Percentiles rank a stretch among this genome's conserved stretches.
Evolutionary conservation across 2,113 vertebrate genomes (phyloP).

Genomic region (Oxyruncus cristatus): DNA sequence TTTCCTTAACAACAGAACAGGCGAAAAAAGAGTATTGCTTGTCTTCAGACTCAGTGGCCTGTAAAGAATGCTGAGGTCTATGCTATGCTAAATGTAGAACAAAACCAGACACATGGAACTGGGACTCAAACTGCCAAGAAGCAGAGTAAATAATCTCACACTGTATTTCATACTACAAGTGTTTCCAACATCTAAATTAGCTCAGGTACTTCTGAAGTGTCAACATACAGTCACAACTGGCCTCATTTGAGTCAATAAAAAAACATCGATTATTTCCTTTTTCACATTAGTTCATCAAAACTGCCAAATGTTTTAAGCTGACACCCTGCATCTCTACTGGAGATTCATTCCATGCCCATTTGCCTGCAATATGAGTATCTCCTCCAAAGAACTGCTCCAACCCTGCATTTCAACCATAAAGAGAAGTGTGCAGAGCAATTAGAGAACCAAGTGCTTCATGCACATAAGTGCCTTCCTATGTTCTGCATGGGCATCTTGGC

Average conservation of each 20-base stretch:
- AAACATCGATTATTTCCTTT: constrained; percentile 19
- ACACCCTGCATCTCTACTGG: neutral
- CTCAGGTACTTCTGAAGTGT: constrained; percentile 1
- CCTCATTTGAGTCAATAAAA: constrained; percentile 16
- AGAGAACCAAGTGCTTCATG: neutral
- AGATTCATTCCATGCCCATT: neutral
- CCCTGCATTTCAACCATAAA: neutral
- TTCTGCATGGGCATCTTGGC: neutral
- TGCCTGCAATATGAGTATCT: neutral
- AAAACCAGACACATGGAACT: neutral
- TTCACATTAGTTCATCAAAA: neutral
- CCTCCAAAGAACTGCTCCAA: neutral
- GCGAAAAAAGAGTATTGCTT: neutral
- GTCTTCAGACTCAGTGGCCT: neutral
- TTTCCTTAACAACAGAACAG: neutral
- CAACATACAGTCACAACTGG: neutral
- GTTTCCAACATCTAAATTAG: neutral
- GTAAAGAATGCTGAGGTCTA: neutral
- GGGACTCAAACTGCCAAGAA: neutral
- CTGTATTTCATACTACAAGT: neutral
- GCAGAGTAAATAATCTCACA: constrained; percentile 20
- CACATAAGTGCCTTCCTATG: neutral
- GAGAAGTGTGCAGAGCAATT: neutral
- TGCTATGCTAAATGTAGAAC: neutral
- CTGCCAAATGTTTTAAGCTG: neutral